Evolutionary conservation across 2,113 vertebrate genomes (phyloP).

Genomic region (Mirza zaza): DNA sequence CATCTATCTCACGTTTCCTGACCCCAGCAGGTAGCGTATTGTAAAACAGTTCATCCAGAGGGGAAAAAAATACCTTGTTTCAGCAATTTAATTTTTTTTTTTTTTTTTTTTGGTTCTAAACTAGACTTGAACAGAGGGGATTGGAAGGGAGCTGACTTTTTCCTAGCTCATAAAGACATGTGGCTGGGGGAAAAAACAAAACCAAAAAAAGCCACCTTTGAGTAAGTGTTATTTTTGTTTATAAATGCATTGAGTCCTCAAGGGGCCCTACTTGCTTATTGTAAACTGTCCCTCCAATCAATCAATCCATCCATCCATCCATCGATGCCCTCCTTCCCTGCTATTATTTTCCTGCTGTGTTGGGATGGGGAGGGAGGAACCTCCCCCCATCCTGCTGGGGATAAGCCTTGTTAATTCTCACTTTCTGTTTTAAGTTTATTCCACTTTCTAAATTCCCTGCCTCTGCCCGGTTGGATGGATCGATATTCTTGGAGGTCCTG

Average conservation of each 20-base stretch:
- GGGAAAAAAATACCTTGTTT: constrained; percentile 59
- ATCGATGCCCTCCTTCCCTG: not conserved
- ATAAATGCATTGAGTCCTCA: fast-evolving
- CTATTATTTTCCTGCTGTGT: not conserved
- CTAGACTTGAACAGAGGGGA: constrained; percentile 7
- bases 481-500: not conserved
- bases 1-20: constrained; percentile 67
- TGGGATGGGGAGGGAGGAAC: fast-evolving
- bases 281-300: too few relatives aligned
- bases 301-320: fast-evolving
- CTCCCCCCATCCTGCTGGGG: fast-evolving
- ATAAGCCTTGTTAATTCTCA: not conserved
- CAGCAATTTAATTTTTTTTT: constrained; percentile 55
- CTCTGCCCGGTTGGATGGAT: not conserved
- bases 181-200: not conserved
- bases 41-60: constrained; percentile 75
- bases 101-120: constrained; percentile 4
- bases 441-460: not conserved
- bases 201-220: not conserved
- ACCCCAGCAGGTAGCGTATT: constrained; percentile 78
- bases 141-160: not conserved
- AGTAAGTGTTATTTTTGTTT: not conserved
- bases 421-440: not conserved
- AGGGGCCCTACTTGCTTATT: too few relatives aligned
- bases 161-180: not conserved